Evolutionary conservation across 2,113 vertebrate genomes (phyloP).

Genomic region (Phaetusa simplex): DNA sequence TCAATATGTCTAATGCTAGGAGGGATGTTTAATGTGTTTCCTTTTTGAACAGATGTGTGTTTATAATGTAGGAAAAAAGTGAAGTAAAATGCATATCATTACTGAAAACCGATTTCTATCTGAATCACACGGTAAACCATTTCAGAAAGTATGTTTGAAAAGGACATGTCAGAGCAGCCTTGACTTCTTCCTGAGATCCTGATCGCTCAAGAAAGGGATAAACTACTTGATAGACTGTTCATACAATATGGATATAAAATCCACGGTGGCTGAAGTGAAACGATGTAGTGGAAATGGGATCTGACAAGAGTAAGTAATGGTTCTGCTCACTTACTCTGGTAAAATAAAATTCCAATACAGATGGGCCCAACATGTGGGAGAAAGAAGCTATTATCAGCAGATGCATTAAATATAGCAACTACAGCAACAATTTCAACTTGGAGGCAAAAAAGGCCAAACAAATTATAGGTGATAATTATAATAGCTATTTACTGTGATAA

Average conservation of each 20-base stretch:
- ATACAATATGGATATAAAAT: constrained; percentile 21
- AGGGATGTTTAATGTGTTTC: constrained; percentile 36
- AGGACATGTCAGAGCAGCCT: background rate
- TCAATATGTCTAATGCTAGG: constrained; percentile 30
- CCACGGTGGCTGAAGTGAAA: constrained; percentile 41
- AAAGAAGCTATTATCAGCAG: constrained; percentile 36
- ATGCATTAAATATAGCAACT: constrained; percentile 18
- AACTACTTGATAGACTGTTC: constrained; percentile 3
- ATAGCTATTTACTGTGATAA: background rate
- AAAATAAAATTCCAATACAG: constrained; percentile 41
- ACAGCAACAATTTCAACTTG: constrained; percentile 22
- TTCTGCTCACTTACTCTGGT: constrained; percentile 21
- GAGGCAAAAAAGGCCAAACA: constrained; percentile 2
- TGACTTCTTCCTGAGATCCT: background rate
- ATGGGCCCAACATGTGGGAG: constrained; percentile 42
- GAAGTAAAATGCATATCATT: constrained; percentile 6
- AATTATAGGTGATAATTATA: constrained; percentile 16
- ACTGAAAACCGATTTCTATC: background rate
- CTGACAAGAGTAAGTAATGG: constrained; percentile 36
- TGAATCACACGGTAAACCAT: background rate
- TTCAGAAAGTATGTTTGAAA: background rate
- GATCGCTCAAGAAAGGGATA: constrained; percentile 1
- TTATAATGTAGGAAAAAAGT: background rate
- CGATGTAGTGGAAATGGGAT: constrained; percentile 23
- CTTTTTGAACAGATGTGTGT: constrained; percentile 10